Evolutionary conservation across 2,797 vertebrate species (phyloP).

Genomic region (Merluccius polli): DNA sequence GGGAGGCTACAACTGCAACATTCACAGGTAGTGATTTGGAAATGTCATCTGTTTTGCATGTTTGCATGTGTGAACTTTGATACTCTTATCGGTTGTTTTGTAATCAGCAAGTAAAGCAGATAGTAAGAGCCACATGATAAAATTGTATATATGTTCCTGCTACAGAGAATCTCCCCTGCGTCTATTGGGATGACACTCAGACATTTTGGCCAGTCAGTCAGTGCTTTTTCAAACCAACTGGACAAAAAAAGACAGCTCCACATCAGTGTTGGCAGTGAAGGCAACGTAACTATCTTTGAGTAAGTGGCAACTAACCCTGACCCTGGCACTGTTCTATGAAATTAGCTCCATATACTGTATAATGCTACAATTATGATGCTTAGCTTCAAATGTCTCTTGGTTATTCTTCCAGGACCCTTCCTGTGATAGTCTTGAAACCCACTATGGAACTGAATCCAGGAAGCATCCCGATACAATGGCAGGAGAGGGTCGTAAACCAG

Average conservation of each 20-base stretch:
- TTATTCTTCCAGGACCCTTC: constrained; percentile 37
- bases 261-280: constrained; percentile 58
- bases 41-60: neutral
- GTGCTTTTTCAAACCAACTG: constrained; percentile 44
- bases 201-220: constrained; percentile 72
- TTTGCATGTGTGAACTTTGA: neutral
- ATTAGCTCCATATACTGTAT: neutral
- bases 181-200: constrained; percentile 49
- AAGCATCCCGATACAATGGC: constrained; percentile 10
- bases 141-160: neutral
- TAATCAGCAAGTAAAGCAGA: neutral
- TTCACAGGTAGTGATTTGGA: constrained; percentile 63
- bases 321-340: neutral
- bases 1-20: constrained; percentile 37
- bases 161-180: constrained; percentile 64
- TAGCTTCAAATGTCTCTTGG: constrained; percentile 2
- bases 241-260: constrained; percentile 17
- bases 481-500: neutral
- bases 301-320: constrained; percentile 44
- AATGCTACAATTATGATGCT: neutral
- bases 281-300: constrained; percentile 60
- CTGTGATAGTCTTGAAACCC: constrained; percentile 43
- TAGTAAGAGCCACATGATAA: neutral
- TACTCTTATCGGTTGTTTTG: neutral
- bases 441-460: accelerated